Conservation (phyloP, 1,140 invertebrate genomes). For the Cheumatopsyche charites region DNA sequence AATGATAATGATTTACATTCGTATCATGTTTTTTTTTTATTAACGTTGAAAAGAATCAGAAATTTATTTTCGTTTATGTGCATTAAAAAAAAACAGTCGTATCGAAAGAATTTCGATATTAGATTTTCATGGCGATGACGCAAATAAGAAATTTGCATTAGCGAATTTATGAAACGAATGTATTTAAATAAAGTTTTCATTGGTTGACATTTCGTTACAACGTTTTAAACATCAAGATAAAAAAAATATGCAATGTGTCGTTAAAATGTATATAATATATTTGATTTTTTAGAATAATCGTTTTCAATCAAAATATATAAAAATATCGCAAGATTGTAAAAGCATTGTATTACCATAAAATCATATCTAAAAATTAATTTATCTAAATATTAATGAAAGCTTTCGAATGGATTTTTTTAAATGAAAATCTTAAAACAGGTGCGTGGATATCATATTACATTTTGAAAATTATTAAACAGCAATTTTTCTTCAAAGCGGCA, state of each 20-base stretch:
- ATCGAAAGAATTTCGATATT: conserved; percentile 21
- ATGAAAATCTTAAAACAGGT: neutral
- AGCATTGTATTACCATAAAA: no score
- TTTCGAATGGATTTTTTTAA: conserved; percentile 7
- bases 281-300: neutral
- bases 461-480: conserved; percentile 9
- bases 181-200: conserved; percentile 19
- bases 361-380: conserved; percentile 14
- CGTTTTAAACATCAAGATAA: conserved; percentile 18
- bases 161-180: conserved; percentile 21
- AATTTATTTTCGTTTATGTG: conserved; percentile 24
- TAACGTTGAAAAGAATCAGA: neutral
- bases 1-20: no score
- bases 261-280: conserved; percentile 1
- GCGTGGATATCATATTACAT: conserved; percentile 6
- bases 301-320: conserved; percentile 15
- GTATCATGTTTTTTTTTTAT: no score
- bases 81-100: conserved; percentile 10
- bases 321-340: conserved; percentile 4
- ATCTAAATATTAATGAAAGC: conserved; percentile 8
- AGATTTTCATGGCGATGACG: conserved; percentile 26
- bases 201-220: conserved; percentile 16
- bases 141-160: conserved; percentile 27
- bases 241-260: conserved; percentile 16
- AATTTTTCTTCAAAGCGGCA: neutral